Conservation (phyloP, 1,140 invertebrate species). For the Arion vulgaris region DNA sequence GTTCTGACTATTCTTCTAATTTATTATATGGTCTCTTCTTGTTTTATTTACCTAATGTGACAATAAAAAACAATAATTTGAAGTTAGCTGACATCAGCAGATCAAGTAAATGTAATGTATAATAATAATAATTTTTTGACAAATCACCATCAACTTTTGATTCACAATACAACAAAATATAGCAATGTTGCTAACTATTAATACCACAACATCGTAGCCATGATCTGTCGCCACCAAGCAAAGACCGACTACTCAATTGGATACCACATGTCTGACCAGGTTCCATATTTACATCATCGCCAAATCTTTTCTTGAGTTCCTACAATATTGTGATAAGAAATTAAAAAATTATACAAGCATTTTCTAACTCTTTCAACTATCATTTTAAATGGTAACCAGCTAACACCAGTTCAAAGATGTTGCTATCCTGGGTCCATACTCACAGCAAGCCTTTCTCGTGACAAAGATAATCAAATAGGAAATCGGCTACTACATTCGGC, state of each 20-base stretch:
- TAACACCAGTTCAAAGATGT: no score
- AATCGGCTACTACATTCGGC: no score
- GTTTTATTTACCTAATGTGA: no score
- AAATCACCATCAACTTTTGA: background rate
- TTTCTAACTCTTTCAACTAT: no score
- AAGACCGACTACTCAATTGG: constrained; percentile 55
- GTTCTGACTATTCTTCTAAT: no score
- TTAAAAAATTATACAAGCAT: background rate
- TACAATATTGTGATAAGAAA: constrained; percentile 43
- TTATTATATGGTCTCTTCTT: no score
- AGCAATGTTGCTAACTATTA: constrained; percentile 19
- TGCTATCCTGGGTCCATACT: no score
- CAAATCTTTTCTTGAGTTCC: constrained; percentile 64
- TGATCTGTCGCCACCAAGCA: constrained; percentile 46
- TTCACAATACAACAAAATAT: background rate
- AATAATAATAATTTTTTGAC: background rate
- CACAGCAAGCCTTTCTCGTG: no score
- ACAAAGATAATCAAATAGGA: no score
- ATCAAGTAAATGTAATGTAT: background rate
- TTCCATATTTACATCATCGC: constrained; percentile 55
- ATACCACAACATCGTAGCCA: constrained; percentile 43
- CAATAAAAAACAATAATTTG: background rate
- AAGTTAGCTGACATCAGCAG: constrained; percentile 6
- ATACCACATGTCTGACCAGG: constrained; percentile 44
- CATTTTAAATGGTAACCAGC: no score